Base-by-base conservation (phyloP, 2,888 invertebrate species). In the Lasius fuliginosus region DNA sequence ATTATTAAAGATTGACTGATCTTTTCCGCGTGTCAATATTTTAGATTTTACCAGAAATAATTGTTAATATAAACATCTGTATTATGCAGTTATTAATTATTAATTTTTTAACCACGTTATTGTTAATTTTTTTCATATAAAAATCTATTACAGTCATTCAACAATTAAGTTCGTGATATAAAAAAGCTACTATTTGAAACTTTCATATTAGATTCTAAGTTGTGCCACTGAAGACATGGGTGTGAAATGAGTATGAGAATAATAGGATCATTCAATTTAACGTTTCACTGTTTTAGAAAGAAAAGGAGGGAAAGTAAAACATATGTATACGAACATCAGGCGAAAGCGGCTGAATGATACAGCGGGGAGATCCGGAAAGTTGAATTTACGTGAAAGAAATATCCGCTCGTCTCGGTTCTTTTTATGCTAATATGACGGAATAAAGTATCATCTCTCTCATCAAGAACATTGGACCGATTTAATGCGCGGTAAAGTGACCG, bases 381-480 rank as follows among this genome's bases (percentile, higher is more conserved):
- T 12, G 49, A 76, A 53, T 65, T 76, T 76, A 76, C 18, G 18
- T 49, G 49, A 23, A 76, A 33, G 49, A 49, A 65, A 36, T 75
- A 75, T 71, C 23, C 15, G 53, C 15, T 40, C n/a, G n/a, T 1
- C 23, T 60, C n/a, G 18, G 9, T 36, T 6, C 18, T 65, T 65
- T 75, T 65, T 18, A 76, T 76, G 49, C 8, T 76, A 75, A 75
- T 75, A 46, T 1, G 18, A 1, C 3, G 1, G n/a, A 67, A 65
- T 36, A 65, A 53, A 53, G 40, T 65, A 65, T 53, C 27, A 65
- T 23, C 23, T 23, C 23, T 23, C 23, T 36, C 1, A 60, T 3
- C 27, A 36, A 76, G 2, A 3, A 0, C 46, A n/a, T 15, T 18
- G 53, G 11, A 27, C 6, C 15, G 15, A 46, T 68, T 68, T 68